A percentile compares a stretch with the other conserved stretches of the same genome.
Evolutionary conservation across 2,797 vertebrate genomes (phyloP).

Genomic region (Leptoclinus maculatus): DNA sequence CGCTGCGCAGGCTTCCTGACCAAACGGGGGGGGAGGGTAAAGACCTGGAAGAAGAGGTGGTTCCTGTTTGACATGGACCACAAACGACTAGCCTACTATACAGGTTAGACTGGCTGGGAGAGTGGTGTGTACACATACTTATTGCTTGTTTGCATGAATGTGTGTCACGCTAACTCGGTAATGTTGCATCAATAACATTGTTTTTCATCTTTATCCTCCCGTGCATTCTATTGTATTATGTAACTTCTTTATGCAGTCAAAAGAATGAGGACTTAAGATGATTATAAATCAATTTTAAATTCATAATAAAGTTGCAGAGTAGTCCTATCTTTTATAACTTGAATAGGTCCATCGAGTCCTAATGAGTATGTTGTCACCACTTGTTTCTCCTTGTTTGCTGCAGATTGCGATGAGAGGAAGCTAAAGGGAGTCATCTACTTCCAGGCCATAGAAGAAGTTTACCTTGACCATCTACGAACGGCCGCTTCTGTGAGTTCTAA

Average conservation of each 20-base stretch:
- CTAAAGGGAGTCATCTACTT: constrained; percentile 94
- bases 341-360: not conserved
- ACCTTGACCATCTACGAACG: constrained; percentile 90
- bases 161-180: not conserved
- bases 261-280: not conserved
- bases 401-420: constrained; percentile 91
- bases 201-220: not conserved
- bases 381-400: constrained; percentile 9
- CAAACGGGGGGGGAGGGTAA: constrained; percentile 92
- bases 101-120: constrained; percentile 79
- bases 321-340: not conserved
- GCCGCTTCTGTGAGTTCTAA: constrained; percentile 85
- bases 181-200: not conserved
- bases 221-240: not conserved
- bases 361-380: not conserved
- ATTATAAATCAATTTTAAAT: not conserved
- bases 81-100: constrained; percentile 89
- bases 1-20: constrained; percentile 90
- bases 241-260: not conserved
- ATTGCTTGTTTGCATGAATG: constrained; percentile 35
- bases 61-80: constrained; percentile 92
- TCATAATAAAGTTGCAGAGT: not conserved
- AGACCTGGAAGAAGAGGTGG: constrained; percentile 94
- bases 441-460: constrained; percentile 93
- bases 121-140: constrained; percentile 5